A percentile compares a stretch with the other conserved stretches of the same genome.
Evolutionary conservation across 2,888 invertebrate genomes (phyloP).

Genomic region (Sarcophaga carnaria): DNA sequence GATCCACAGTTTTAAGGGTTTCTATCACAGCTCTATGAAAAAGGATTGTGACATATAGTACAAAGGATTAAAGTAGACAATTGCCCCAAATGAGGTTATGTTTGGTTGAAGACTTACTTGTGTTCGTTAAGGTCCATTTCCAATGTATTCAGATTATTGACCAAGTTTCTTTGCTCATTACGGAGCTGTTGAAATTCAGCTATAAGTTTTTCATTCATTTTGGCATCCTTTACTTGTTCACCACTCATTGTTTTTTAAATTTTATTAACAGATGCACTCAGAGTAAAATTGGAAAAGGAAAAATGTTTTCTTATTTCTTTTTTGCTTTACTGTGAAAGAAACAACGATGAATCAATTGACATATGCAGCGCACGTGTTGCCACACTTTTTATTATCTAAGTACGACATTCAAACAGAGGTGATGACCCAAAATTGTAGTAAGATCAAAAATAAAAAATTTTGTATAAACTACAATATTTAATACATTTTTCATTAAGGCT

Average conservation of each 20-base stretch:
- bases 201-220: slow-evolving; percentile 89
- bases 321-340: slow-evolving; percentile 17
- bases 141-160: slow-evolving; percentile 94
- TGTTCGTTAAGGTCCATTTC: slow-evolving; percentile 98
- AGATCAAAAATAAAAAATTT: too few species aligned
- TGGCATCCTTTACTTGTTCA: slow-evolving; percentile 78
- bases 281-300: not conserved
- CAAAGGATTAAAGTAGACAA: not conserved
- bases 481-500: too few species aligned
- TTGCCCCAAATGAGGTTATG: slow-evolving; percentile 74
- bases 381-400: too few species aligned
- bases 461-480: too few species aligned
- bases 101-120: slow-evolving; percentile 85
- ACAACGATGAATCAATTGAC: slow-evolving; percentile 62
- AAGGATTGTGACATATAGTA: not conserved
- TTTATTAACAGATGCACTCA: slow-evolving; percentile 64
- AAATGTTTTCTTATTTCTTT: not conserved
- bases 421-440: too few species aligned
- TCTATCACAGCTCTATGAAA: slow-evolving; percentile 93
- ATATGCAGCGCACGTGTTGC: not conserved
- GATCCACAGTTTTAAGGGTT: slow-evolving; percentile 92
- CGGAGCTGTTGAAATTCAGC: slow-evolving; percentile 93
- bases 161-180: slow-evolving; percentile 92
- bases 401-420: too few species aligned
- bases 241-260: slow-evolving; percentile 76